Conservation (phyloP, 1,140 invertebrate species). For the Acyrthosiphon pisum region DNA sequence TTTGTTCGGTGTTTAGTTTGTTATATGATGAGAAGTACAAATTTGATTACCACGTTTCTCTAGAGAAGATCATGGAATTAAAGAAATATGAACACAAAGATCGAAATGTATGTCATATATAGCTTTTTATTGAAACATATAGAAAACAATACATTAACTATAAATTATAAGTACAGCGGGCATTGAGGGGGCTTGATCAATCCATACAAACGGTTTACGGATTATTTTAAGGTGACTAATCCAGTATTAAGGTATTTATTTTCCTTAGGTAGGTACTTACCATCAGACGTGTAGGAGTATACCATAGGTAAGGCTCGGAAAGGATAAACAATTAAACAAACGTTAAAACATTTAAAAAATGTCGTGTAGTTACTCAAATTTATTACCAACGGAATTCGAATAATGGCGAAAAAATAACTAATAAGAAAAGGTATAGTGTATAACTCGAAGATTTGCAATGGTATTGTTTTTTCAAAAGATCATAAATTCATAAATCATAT, state of each 20-base stretch:
- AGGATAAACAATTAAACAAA: neutral
- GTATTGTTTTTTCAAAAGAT: neutral
- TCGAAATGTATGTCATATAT: neutral
- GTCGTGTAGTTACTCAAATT: too few relatives aligned
- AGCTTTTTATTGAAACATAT: neutral
- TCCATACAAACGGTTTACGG: too few relatives aligned
- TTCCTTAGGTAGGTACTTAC: neutral
- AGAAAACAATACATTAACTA: neutral
- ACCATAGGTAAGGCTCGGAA: neutral
- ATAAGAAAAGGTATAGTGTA: neutral
- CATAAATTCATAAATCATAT: too few relatives aligned
- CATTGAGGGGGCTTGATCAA: too few relatives aligned
- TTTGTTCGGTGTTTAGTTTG: constrained; percentile 20
- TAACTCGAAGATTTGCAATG: neutral
- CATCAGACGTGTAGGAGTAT: too few relatives aligned
- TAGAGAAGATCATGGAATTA: constrained; percentile 15
- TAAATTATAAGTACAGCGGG: neutral
- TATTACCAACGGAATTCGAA: neutral
- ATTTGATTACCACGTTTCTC: constrained; percentile 47
- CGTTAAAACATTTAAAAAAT: neutral
- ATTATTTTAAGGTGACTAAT: too few relatives aligned
- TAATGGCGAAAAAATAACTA: neutral
- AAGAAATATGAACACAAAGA: neutral
- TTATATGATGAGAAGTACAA: constrained; percentile 27
- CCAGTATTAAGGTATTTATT: neutral